Evolutionary conservation across 2,113 vertebrate genomes (phyloP).

Genomic region (Syngnathus typhle): DNA sequence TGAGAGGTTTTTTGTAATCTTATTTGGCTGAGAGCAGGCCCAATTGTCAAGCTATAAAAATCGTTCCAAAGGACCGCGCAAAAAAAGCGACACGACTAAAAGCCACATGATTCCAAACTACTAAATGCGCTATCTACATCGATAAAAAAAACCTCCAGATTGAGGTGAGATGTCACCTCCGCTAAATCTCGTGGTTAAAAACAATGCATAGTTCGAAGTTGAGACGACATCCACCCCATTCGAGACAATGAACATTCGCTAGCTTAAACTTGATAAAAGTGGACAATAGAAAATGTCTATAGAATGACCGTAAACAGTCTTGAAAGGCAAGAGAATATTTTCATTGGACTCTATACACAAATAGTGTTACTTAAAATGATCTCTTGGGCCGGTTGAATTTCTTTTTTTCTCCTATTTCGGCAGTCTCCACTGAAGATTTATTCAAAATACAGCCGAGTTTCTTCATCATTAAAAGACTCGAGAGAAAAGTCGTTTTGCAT

Average conservation of each 20-base stretch:
- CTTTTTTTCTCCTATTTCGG: slow-evolving; percentile 30
- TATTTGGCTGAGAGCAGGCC: slow-evolving; percentile 68
- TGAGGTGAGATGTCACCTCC: slow-evolving; percentile 55
- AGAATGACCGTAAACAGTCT: slow-evolving; percentile 56
- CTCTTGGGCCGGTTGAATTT: slow-evolving; percentile 32
- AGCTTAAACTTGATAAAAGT: slow-evolving; percentile 49
- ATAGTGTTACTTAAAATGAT: slow-evolving; percentile 58
- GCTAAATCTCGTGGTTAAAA: slow-evolving; percentile 70
- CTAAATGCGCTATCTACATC: slow-evolving; percentile 47
- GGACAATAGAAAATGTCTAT: slow-evolving; percentile 31
- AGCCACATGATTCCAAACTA: slow-evolving; percentile 45
- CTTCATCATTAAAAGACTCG: slow-evolving; percentile 58
- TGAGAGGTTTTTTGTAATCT: slow-evolving; percentile 67
- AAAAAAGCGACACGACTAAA: slow-evolving; percentile 59
- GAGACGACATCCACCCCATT: slow-evolving; percentile 53
- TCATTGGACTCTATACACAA: slow-evolving; percentile 59
- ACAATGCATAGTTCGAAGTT: slow-evolving; percentile 75
- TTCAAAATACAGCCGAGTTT: slow-evolving; percentile 61
- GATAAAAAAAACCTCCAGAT: slow-evolving; percentile 60
- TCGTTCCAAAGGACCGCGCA: slow-evolving; percentile 20
- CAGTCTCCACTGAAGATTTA: slow-evolving; percentile 57
- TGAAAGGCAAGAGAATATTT: slow-evolving; percentile 59
- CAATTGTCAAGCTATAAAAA: slow-evolving; percentile 63
- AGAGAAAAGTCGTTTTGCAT: slow-evolving; percentile 55
- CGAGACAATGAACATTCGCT: slow-evolving; percentile 50